phyloP scores from a whole-genome alignment of 1,140 invertebrate species.

The Theocolax elegans region DNA sequence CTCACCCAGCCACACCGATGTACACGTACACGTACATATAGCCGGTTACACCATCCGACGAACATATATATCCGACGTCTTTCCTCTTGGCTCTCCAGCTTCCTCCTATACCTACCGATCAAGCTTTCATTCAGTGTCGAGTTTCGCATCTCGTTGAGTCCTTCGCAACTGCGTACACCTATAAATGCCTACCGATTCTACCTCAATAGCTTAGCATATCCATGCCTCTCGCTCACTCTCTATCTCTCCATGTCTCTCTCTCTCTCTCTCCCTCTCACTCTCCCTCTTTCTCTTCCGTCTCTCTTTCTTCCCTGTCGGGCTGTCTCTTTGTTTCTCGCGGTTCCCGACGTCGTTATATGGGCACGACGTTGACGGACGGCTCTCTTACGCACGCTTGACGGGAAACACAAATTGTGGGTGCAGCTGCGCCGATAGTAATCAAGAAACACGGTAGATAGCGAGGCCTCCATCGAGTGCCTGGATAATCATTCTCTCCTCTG shows the following conservation, averaged over 20 bases:
- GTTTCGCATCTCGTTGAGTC: conserved; percentile 32
- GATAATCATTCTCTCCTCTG: conserved; percentile 58
- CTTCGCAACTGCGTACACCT: neutral
- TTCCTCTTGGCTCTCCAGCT: too few relatives aligned
- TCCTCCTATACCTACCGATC: neutral
- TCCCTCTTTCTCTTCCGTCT: too few relatives aligned
- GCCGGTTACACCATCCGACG: too few relatives aligned
- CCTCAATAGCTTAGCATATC: neutral
- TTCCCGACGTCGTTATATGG: conserved; percentile 38
- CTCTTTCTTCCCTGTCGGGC: neutral
- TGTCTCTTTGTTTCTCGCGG: conserved; percentile 2
- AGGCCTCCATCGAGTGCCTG: conserved; percentile 42
- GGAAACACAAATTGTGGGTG: conserved; percentile 66
- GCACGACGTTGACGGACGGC: conserved; percentile 59
- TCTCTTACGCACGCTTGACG: conserved; percentile 63
- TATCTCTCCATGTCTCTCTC: too few relatives aligned
- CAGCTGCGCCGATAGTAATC: conserved; percentile 65
- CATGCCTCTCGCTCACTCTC: conserved; percentile 12
- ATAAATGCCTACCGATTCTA: too few relatives aligned
- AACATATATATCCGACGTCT: neutral
- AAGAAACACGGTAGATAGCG: conserved; percentile 56
- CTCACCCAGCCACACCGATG: too few relatives aligned
- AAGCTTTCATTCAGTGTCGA: conserved; percentile 34
- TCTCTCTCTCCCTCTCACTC: too few relatives aligned
- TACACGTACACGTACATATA: neutral